These are phyloP conservation scores for Fregata magnificens DNA, from an alignment of 2,113 vertebrate genomes.

Conservation along the genomic window DNA sequence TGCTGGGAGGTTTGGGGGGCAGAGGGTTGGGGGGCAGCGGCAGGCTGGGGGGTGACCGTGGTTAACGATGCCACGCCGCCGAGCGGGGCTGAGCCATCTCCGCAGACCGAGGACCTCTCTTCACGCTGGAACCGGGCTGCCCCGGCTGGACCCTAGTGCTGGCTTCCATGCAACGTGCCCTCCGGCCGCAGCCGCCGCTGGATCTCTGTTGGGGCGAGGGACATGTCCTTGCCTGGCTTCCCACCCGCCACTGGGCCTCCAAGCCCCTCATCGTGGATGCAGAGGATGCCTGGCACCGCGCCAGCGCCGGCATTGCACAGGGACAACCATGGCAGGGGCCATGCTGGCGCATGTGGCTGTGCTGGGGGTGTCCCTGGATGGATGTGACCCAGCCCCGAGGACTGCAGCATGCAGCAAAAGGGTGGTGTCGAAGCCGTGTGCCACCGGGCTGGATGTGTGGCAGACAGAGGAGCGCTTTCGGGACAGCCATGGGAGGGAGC, in stretches of 20 bases:
- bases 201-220: background rate
- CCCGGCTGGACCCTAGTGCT: background rate
- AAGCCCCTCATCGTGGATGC: rapidly evolving
- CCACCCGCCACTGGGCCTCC: background rate
- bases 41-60: background rate
- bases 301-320: rapidly evolving
- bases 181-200: background rate
- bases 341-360: rapidly evolving
- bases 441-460: rapidly evolving
- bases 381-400: background rate
- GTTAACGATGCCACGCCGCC: background rate
- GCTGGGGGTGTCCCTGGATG: background rate
- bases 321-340: background rate
- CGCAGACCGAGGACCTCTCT: background rate
- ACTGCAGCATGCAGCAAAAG: rapidly evolving
- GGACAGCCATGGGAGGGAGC: background rate
- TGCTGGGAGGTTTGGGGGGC: background rate
- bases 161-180: background rate
- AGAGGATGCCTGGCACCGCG: background rate
- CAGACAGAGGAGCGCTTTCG: background rate
- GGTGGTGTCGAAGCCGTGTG: background rate
- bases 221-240: rapidly evolving
- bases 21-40: too few species aligned
- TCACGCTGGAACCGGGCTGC: background rate
- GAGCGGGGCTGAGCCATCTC: background rate